Percentiles rank a stretch among this genome's conserved stretches.
These are phyloP conservation scores for Halocynthia aurantium DNA, from an alignment of 23 tunicate species.

Conservation along the genomic window DNA sequence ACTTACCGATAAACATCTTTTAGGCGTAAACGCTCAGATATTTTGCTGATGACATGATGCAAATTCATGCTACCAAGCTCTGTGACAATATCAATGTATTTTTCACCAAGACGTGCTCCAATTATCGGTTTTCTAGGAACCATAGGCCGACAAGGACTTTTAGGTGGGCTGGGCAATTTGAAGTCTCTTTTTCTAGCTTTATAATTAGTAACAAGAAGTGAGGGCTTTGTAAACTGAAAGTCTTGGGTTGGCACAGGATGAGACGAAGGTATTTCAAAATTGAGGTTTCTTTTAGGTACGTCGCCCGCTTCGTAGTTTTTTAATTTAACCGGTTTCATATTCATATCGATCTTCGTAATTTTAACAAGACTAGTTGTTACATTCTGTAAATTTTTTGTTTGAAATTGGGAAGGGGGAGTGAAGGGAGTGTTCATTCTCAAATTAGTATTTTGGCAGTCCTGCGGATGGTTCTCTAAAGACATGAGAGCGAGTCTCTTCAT, in stretches of 20 bases:
- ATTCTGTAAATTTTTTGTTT: no score
- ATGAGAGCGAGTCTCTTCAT: slow-evolving; percentile 20
- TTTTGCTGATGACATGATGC: slow-evolving; percentile 18
- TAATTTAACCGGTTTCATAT: no score
- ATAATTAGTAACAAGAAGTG: neutral
- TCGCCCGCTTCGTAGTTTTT: no score
- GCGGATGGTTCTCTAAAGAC: neutral
- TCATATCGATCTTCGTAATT: no score
- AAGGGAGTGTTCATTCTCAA: no score
- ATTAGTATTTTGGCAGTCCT: no score
- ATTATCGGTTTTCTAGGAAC: neutral
- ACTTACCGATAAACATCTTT: slow-evolving; percentile 14
- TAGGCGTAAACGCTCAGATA: neutral
- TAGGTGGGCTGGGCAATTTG: neutral
- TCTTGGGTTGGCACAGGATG: neutral
- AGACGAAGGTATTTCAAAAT: neutral
- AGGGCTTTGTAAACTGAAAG: neutral
- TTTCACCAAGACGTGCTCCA: neutral
- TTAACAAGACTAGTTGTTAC: no score
- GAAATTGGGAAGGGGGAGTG: no score
- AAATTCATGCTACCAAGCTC: slow-evolving; percentile 3
- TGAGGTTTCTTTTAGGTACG: no score
- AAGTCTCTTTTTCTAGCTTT: neutral
- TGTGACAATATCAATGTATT: slow-evolving; percentile 7
- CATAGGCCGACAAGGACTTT: neutral